Conservation (phyloP, 1,140 invertebrate species). For the Leptoteleia sp. region DNA sequence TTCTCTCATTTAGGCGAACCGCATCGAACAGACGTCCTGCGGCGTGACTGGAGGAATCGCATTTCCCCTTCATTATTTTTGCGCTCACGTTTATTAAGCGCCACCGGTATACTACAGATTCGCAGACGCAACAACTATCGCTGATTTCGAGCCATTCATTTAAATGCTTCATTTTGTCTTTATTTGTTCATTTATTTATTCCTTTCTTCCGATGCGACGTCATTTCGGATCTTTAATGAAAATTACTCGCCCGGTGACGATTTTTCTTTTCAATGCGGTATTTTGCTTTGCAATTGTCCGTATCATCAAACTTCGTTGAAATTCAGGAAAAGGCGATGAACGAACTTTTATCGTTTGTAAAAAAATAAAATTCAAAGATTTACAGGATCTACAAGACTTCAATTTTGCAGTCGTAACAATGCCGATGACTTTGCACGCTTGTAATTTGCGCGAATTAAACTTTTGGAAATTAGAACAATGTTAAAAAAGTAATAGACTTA, state of each 20-base stretch:
- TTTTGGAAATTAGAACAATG: no score
- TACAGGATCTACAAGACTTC: no score
- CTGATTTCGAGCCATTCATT: neutral
- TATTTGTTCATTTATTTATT: no score
- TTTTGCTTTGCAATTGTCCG: neutral
- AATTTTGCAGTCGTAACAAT: no score
- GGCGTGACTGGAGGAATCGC: slow-evolving; percentile 23
- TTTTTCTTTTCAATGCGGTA: neutral
- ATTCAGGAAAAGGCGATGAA: slow-evolving; percentile 1
- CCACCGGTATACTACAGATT: neutral
- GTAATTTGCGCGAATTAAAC: no score
- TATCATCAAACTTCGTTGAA: slow-evolving; percentile 12
- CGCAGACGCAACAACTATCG: neutral
- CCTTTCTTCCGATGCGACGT: no score
- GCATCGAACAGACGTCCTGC: slow-evolving; percentile 23
- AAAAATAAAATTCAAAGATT: no score
- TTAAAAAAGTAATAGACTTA: no score
- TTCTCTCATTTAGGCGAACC: slow-evolving; percentile 24
- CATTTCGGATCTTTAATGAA: no score
- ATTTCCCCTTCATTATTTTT: slow-evolving; percentile 29
- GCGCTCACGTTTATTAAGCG: neutral
- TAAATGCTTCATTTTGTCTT: neutral
- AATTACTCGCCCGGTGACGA: no score
- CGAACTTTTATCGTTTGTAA: slow-evolving; percentile 11
- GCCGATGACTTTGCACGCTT: no score